Percentiles rank a stretch among this genome's conserved stretches.
Conservation (phyloP, 2,113 vertebrate species). For the Arothron firmamentum region DNA sequence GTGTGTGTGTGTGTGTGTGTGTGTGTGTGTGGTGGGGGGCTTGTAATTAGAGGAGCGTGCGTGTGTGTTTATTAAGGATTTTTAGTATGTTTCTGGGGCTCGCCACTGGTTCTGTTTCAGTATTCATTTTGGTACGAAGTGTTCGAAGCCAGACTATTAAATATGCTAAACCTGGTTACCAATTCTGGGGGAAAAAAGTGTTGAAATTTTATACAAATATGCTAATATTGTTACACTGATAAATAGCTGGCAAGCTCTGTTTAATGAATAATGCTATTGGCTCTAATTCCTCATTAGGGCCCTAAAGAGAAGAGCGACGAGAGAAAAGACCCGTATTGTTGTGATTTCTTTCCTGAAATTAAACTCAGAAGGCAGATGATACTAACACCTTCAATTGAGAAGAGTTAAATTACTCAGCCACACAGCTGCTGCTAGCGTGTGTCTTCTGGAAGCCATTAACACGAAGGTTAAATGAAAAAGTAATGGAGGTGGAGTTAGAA, state of each 20-base stretch:
- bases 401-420: slow-evolving; percentile 52
- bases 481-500: slow-evolving; percentile 8
- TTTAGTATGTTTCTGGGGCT: slow-evolving; percentile 65
- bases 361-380: slow-evolving; percentile 57
- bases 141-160: slow-evolving; percentile 61
- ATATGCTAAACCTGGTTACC: slow-evolving; percentile 64
- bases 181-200: slow-evolving; percentile 45
- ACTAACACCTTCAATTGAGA: slow-evolving; percentile 60
- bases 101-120: slow-evolving; percentile 65
- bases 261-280: slow-evolving; percentile 72
- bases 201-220: slow-evolving; percentile 66
- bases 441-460: slow-evolving; percentile 37
- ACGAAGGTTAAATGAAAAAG: slow-evolving; percentile 18
- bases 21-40: slow-evolving; percentile 28
- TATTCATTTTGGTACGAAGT: slow-evolving; percentile 57
- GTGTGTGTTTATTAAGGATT: slow-evolving; percentile 45
- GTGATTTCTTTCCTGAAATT: slow-evolving; percentile 33
- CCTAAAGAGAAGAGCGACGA: slow-evolving; percentile 52
- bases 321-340: slow-evolving; percentile 60
- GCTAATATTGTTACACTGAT: slow-evolving; percentile 65
- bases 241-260: slow-evolving; percentile 63
- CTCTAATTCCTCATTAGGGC: slow-evolving; percentile 68
- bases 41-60: slow-evolving; percentile 64
- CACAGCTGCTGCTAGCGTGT: slow-evolving; percentile 49
- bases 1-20: slow-evolving; percentile 14